These are phyloP conservation scores for Carpatolechia fugitivella DNA, from an alignment of 2,888 invertebrate species.

Conservation along the genomic window DNA sequence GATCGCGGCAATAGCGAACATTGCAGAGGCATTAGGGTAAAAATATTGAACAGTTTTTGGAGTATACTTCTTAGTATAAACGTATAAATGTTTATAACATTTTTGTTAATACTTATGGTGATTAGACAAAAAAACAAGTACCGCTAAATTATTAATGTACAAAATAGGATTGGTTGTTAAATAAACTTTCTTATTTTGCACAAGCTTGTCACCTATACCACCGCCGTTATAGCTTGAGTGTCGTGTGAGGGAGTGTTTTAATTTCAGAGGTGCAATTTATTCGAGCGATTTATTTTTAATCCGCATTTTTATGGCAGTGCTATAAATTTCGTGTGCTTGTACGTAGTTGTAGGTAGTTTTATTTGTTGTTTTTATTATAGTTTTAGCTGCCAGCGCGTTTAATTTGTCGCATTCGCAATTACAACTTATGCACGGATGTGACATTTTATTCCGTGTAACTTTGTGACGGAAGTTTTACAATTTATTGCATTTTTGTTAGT, in stretches of 20 bases:
- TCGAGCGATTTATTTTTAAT: constrained; percentile 80
- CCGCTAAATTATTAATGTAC: too few species aligned
- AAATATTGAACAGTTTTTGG: too few species aligned
- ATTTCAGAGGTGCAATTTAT: constrained; percentile 79
- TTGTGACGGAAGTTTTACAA: neutral
- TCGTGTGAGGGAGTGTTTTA: constrained; percentile 76
- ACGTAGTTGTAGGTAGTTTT: constrained; percentile 56
- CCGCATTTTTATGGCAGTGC: constrained; percentile 76
- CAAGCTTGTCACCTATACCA: constrained; percentile 27
- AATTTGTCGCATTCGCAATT: constrained; percentile 19
- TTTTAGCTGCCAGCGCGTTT: constrained; percentile 17
- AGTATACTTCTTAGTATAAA: too few species aligned
- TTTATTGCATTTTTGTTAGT: neutral
- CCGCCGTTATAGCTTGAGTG: constrained; percentile 16
- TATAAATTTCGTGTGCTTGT: constrained; percentile 66
- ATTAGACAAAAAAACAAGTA: too few species aligned
- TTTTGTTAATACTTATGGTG: too few species aligned
- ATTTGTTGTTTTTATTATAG: constrained; percentile 38
- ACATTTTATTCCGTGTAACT: neutral
- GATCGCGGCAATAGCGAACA: too few species aligned
- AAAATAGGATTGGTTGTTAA: too few species aligned
- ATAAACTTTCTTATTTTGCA: constrained; percentile 34
- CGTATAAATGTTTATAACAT: too few species aligned
- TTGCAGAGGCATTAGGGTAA: too few species aligned
- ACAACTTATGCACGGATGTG: constrained; percentile 14